Evolutionary conservation across 2,797 vertebrate genomes (phyloP), one percentile per base, ranked within the genome.

Genomic region (Sphaeramia orbicularis): DNA sequence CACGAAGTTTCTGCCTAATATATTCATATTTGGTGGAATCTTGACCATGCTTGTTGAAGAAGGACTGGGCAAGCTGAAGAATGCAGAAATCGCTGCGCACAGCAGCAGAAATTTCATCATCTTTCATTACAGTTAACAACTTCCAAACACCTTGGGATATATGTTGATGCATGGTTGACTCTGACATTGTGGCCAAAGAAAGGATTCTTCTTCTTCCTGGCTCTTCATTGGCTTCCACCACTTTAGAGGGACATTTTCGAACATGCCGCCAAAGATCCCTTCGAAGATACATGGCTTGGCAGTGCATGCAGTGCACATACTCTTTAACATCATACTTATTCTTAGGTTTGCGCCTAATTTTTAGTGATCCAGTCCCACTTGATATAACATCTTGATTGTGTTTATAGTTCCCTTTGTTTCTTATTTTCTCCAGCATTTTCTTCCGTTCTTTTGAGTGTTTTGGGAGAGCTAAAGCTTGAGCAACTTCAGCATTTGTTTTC

Each of bases 21-120:
- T 75, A 84, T 4, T 88, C 64, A 54, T 70, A 38, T 58, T 80
- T 81, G 10, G 67, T 76, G 3, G 60, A 64, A 49, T 85, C 72
- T 2, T 83, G 66, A 45, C 64, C 74, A 54, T 82, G 55, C 72
- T 60, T 81, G 15, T 83, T 80, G 7, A 41, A 80, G 15, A 76
- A 55, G 27, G 69, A 85, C 37, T 84, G 69, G 11, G 65, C 82
- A 1, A 83, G 37, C 53, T 74, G 54, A 65, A 74, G 37, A 65
- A 79, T 43, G 5, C 9, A 61, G 0, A 56, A 49, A 42, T 78
- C 80, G 75, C 13, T 75, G 4, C 47, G 32, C 37, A 67, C 65
- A 44, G 52, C 24, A 41, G 48, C 48, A 58, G 76, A 32, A 7
- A 81, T 4, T 3, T 56, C 50, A 45, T 60, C 52, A 21, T 65